Percentiles rank a stretch among this genome's conserved stretches.
These are phyloP conservation scores for Intellagama lesueurii DNA, from an alignment of 2,797 vertebrate species.

Conservation along the genomic window DNA sequence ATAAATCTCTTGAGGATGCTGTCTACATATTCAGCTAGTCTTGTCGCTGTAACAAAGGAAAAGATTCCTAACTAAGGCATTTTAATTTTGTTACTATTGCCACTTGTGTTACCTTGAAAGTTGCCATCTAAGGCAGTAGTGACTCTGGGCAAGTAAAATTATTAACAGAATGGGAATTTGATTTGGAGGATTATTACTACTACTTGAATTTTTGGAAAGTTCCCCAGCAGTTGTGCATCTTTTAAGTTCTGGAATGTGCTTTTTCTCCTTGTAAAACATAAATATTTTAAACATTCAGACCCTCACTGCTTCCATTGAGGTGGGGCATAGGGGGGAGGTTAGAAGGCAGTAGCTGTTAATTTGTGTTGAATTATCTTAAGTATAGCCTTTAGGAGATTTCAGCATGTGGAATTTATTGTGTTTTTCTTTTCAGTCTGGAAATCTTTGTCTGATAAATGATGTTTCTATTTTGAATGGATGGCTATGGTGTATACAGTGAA, in stretches of 20 bases:
- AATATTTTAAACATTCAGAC: slow-evolving; percentile 38
- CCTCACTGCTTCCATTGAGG: slow-evolving; percentile 33
- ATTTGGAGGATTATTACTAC: slow-evolving; percentile 55
- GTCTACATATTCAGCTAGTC: not conserved
- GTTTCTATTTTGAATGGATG: slow-evolving; percentile 25
- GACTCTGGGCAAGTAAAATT: slow-evolving; percentile 72
- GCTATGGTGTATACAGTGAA: slow-evolving; percentile 20
- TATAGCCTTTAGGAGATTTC: slow-evolving; percentile 30
- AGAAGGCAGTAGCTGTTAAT: slow-evolving; percentile 12
- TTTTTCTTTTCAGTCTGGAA: slow-evolving; percentile 23
- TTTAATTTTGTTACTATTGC: slow-evolving; percentile 74
- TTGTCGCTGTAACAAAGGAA: slow-evolving; percentile 57
- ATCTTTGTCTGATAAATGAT: slow-evolving; percentile 15
- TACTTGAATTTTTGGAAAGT: slow-evolving; percentile 51
- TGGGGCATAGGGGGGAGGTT: not conserved
- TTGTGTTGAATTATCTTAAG: slow-evolving; percentile 38
- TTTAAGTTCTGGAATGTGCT: slow-evolving; percentile 52
- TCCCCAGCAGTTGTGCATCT: slow-evolving; percentile 52
- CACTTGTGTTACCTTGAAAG: slow-evolving; percentile 75
- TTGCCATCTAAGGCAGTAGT: slow-evolving; percentile 69
- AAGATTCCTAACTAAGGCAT: slow-evolving; percentile 62
- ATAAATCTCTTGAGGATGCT: slow-evolving; percentile 6
- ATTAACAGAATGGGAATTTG: slow-evolving; percentile 69
- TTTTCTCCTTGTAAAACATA: slow-evolving; percentile 51
- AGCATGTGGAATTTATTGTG: not conserved